A percentile compares a stretch with the other conserved stretches of the same genome.
These are phyloP conservation scores for Cossypha niveicapilla DNA, from an alignment of 2,797 vertebrate genomes.

Conservation along the genomic window DNA sequence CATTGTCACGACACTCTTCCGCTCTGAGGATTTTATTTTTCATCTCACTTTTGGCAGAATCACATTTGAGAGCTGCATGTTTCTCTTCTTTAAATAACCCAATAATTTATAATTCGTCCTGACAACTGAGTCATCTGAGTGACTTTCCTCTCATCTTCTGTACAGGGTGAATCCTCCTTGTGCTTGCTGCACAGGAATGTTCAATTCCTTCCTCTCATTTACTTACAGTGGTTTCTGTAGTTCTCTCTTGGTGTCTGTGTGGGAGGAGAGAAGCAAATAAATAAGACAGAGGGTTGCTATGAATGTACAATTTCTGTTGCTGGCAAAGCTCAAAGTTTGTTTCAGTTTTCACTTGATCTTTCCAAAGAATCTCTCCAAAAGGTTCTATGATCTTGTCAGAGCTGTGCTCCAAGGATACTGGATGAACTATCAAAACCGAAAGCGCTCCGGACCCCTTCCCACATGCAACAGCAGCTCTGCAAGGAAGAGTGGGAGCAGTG, in stretches of 20 bases:
- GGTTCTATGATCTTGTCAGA: neutral
- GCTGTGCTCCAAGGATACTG: neutral
- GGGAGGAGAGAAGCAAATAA: neutral
- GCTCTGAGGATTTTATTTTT: neutral
- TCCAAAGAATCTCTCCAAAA: neutral
- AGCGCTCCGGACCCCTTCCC: neutral
- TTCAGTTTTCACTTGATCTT: neutral
- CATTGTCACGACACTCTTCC: neutral
- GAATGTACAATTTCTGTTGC: neutral
- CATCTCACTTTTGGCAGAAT: neutral
- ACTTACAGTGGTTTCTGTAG: neutral
- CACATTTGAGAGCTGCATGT: rapidly evolving
- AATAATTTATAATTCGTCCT: neutral
- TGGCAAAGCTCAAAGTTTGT: neutral
- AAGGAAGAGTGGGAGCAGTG: neutral
- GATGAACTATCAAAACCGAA: neutral
- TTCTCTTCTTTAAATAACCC: neutral
- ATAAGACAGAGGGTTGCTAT: neutral
- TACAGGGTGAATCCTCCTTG: neutral
- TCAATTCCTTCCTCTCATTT: neutral
- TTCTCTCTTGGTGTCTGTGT: neutral
- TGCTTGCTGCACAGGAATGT: neutral
- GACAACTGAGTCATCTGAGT: neutral
- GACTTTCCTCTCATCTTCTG: neutral
- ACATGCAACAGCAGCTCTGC: neutral